Conservation (phyloP, 1,140 invertebrate species). For the Geopemphigus sp. region DNA sequence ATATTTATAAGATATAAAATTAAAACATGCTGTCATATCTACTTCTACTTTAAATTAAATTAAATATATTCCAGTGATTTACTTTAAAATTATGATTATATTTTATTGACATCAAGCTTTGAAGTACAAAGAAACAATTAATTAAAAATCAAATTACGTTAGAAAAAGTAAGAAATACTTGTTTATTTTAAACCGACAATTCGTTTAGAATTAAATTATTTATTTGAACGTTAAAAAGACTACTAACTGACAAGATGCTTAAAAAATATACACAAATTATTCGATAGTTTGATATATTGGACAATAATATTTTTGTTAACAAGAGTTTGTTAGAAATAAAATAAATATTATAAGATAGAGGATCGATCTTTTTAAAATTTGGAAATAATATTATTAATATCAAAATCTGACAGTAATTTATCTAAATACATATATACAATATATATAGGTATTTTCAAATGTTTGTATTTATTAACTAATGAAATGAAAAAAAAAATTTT, state of each 20-base stretch:
- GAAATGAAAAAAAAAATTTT: too few species aligned
- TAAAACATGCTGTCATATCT: too few species aligned
- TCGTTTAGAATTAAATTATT: slow-evolving; percentile 16
- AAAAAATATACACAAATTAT: slow-evolving; percentile 1
- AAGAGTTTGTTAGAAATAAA: neutral
- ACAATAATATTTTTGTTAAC: neutral
- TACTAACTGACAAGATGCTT: neutral
- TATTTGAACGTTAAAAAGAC: slow-evolving; percentile 1
- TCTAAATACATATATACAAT: neutral
- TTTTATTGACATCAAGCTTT: neutral
- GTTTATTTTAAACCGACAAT: slow-evolving; percentile 5
- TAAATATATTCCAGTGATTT: too few species aligned
- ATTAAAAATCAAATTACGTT: neutral
- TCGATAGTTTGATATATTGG: neutral
- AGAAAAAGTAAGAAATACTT: neutral
- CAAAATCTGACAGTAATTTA: neutral
- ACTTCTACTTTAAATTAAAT: too few species aligned
- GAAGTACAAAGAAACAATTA: slow-evolving; percentile 7
- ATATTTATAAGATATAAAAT: too few species aligned
- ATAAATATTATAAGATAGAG: neutral
- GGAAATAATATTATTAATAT: neutral
- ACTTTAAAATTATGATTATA: neutral
- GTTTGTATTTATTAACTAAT: too few species aligned
- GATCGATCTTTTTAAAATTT: neutral
- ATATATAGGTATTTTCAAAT: too few species aligned